These are phyloP conservation scores for Monochamus alternatus DNA, from an alignment of 2,888 invertebrate genomes.

Conservation along the genomic window DNA sequence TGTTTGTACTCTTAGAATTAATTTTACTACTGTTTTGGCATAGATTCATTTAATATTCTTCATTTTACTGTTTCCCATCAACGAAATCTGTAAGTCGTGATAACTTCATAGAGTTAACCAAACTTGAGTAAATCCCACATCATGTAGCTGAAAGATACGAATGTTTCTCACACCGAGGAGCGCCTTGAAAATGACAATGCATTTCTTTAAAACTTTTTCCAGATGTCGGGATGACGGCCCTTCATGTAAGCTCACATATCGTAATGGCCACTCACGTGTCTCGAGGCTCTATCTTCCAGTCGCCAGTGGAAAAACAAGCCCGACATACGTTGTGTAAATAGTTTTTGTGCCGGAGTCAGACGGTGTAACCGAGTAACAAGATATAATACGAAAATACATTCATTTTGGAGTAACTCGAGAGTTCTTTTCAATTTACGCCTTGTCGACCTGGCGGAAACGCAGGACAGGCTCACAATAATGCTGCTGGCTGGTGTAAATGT, in stretches of 20 bases:
- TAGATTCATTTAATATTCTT: too few species aligned
- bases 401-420: constrained; percentile 52
- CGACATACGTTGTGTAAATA: constrained; percentile 20
- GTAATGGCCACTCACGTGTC: background rate
- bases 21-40: too few species aligned
- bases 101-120: too few species aligned
- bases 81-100: too few species aligned
- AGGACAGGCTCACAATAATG: constrained; percentile 18
- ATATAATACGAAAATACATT: constrained; percentile 48
- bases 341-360: constrained; percentile 32
- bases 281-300: background rate
- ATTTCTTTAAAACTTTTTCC: background rate
- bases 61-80: too few species aligned
- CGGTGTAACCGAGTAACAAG: constrained; percentile 47
- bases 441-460: constrained; percentile 43
- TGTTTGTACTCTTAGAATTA: too few species aligned
- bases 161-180: background rate
- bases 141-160: background rate
- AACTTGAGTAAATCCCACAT: background rate
- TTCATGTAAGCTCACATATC: background rate
- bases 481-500: background rate
- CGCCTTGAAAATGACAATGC: background rate
- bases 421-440: constrained; percentile 51
- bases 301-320: background rate
- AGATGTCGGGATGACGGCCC: background rate